These are phyloP conservation scores for Harpalus rubripes DNA, from an alignment of 2,888 invertebrate species.

Conservation along the genomic window DNA sequence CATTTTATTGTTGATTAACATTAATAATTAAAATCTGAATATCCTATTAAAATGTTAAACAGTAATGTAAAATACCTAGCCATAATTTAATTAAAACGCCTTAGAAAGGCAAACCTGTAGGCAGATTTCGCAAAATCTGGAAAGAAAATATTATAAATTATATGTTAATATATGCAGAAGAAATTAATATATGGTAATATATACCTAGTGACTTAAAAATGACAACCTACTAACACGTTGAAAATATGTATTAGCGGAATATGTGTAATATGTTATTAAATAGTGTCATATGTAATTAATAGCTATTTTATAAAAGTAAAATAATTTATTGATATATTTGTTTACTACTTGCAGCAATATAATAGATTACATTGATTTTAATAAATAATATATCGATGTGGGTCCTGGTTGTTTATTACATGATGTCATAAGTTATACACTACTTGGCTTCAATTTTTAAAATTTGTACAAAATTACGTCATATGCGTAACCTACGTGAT, in stretches of 20 bases:
- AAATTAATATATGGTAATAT: neutral
- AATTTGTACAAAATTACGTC: neutral
- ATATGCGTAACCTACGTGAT: neutral
- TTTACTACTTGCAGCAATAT: neutral
- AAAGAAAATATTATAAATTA: neutral
- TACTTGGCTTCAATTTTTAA: neutral
- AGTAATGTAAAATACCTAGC: neutral
- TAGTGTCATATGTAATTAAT: conserved; percentile 11
- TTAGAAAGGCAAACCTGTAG: conserved; percentile 3
- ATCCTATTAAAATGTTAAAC: neutral
- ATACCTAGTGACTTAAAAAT: neutral
- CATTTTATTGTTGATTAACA: neutral
- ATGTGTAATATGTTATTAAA: conserved; percentile 6
- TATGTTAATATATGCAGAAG: neutral
- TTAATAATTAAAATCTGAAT: conserved; percentile 2
- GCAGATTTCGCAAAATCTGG: neutral
- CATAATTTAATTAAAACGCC: conserved; percentile 4
- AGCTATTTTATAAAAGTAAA: neutral
- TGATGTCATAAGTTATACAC: neutral
- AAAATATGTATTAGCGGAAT: neutral
- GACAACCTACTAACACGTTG: neutral
- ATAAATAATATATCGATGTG: neutral
- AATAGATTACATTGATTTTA: neutral
- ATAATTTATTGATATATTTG: neutral
- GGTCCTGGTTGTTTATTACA: neutral